Base-by-base conservation (phyloP, 2,797 vertebrate genomes). In the Amblyraja radiata region DNA sequence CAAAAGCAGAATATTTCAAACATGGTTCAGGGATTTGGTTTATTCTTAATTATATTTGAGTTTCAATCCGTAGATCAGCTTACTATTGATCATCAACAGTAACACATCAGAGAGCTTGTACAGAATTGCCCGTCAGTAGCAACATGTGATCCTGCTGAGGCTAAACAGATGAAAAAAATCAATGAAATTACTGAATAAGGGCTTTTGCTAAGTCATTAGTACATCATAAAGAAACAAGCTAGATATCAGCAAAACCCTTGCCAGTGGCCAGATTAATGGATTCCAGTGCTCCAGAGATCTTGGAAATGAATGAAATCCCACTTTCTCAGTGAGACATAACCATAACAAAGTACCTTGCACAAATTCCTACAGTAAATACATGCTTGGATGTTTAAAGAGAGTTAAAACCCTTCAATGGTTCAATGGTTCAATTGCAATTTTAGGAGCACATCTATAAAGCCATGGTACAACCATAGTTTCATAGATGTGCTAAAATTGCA, bases 121-220 rank as follows among this genome's bases (percentile, higher is more conserved):
- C 36, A 23, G 25, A 91, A 74, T 91, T 46, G 90, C 36, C 39
- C 28, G 90, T 54, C 39, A 74, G 90, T 74, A 8, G n/a, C 71
- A 74, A 76, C 25, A 54, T 92, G 32, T 91, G 36, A 91, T 25
- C 88, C 88, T 91, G 68, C 10, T 54, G 46, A 76, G 73, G 71
- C 71, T 92, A 92, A 92, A 76, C 36, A 92, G 90, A 92, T 92
- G 92, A 76, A 76, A 92, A 92, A 36, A 92, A 32, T 92, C 39
- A 92, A 92, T 92, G 23, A 92, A 88, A 92, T 54, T 46, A 76
- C 90, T 90, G 65, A 71, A 90, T 71, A 65, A 92, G 90, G 54
- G 71, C 39, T 92, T 92, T 76, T 74, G 90, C 71, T 92, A 76
- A 74, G 74, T 92, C 71, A 92, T 54, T 92, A 25, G 71, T 18